phyloP scores from a whole-genome alignment of 1,140 invertebrate species.

The Drosophila asahinai region DNA sequence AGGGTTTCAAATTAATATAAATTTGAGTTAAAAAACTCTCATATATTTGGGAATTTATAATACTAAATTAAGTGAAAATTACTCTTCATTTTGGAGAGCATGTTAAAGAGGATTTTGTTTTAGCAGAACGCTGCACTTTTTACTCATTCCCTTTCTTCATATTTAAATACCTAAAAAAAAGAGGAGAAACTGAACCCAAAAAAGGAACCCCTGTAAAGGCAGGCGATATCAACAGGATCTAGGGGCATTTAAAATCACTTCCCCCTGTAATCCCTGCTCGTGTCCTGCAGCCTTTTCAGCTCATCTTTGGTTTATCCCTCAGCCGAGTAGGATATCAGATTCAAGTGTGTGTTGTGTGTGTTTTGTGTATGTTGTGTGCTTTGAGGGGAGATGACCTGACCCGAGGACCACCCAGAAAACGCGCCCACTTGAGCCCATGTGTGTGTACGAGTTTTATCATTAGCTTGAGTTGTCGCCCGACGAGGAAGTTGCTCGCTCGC shows the following conservation, averaged over 20 bases:
- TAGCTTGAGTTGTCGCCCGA: conserved; percentile 58
- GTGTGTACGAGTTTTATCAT: conserved; percentile 54
- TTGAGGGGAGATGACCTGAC: conserved; percentile 22
- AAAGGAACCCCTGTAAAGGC: background rate
- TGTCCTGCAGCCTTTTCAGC: background rate
- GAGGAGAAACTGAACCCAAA: background rate
- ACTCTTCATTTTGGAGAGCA: background rate
- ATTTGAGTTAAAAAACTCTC: background rate
- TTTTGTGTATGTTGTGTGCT: conserved; percentile 13
- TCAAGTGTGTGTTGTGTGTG: conserved; percentile 18
- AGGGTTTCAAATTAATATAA: background rate
- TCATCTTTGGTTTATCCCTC: conserved; percentile 28
- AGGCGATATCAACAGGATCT: conserved; percentile 22
- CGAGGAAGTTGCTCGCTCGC: conserved; percentile 51
- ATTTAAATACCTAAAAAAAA: background rate
- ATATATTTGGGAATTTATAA: background rate
- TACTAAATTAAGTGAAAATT: background rate
- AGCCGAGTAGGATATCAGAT: conserved; percentile 27
- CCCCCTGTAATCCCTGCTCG: background rate
- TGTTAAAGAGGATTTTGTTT: background rate
- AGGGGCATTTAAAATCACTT: conserved; percentile 15
- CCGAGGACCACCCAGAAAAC: conserved; percentile 33
- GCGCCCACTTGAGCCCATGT: conserved; percentile 35
- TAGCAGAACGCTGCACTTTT: background rate
- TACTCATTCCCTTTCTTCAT: background rate